Conservation (phyloP, 1,140 invertebrate species). For the Drosophila lini region DNA sequence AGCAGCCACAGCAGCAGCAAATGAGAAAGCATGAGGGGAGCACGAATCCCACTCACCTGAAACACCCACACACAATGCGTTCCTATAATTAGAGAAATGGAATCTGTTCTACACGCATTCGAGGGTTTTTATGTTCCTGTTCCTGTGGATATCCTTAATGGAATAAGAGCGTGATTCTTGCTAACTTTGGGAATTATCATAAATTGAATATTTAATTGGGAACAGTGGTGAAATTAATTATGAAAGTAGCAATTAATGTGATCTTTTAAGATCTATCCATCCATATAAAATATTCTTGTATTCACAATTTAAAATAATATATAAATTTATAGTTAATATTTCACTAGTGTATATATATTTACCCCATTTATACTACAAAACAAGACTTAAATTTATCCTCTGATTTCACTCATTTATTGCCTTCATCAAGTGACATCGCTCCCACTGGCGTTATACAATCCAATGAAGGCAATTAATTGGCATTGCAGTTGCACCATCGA, state of each 20-base stretch:
- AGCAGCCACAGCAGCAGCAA: conserved; percentile 28
- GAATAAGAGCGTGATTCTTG: not conserved
- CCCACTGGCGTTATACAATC: conserved; percentile 50
- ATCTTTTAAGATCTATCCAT: not conserved
- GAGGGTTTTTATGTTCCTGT: not conserved
- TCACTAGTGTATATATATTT: not conserved
- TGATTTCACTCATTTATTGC: conserved; percentile 10
- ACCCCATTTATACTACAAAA: not conserved
- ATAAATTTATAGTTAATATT: too few relatives aligned
- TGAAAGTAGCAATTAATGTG: not conserved
- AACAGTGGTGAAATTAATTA: not conserved
- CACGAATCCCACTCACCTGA: conserved; percentile 17
- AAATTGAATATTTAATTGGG: not conserved
- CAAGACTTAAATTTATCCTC: conserved; percentile 2
- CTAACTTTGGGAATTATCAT: not conserved
- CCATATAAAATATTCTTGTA: too few relatives aligned
- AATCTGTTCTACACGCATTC: conserved; percentile 37
- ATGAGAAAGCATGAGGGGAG: conserved; percentile 20
- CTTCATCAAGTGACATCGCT: conserved; percentile 9
- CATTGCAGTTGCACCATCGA: conserved; percentile 15
- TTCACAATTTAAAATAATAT: too few relatives aligned
- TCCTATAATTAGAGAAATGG: conserved; percentile 59
- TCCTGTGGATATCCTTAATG: not conserved
- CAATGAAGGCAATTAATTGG: conserved; percentile 45
- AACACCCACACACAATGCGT: conserved; percentile 1